phyloP scores from a whole-genome alignment of 2,113 vertebrate genomes.

The Euleptes europaea region DNA sequence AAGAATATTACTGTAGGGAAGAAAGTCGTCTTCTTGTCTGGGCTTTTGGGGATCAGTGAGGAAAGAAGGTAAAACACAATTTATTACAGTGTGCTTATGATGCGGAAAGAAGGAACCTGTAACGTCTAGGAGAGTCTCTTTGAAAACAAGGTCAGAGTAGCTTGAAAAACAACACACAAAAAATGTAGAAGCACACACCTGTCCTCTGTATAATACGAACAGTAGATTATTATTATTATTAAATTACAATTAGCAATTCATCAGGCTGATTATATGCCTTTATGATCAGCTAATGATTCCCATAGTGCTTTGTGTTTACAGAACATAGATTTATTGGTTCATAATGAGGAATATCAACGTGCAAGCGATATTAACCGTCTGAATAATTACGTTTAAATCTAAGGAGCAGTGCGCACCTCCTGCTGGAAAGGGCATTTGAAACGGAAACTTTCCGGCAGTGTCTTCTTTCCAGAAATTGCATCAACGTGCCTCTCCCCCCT shows the following conservation, averaged over 20 bases:
- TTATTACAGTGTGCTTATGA: not conserved
- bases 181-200: constrained; percentile 17
- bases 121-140: constrained; percentile 22
- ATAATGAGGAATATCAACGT: constrained; percentile 48
- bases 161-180: constrained; percentile 5
- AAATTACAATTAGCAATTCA: constrained; percentile 57
- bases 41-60: not conserved
- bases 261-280: constrained; percentile 47
- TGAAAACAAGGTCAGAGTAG: constrained; percentile 20
- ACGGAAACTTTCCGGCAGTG: not conserved
- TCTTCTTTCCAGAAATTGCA: not conserved
- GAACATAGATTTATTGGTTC: constrained; percentile 55
- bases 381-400: constrained; percentile 8
- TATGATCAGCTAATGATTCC: constrained; percentile 51
- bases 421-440: not conserved
- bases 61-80: not conserved
- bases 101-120: constrained; percentile 5
- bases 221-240: constrained; percentile 31
- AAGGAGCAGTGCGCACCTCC: constrained; percentile 11
- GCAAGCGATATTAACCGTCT: constrained; percentile 36
- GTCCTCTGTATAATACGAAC: constrained; percentile 48
- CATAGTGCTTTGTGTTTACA: constrained; percentile 36
- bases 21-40: not conserved
- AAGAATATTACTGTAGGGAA: not conserved
- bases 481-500: too few relatives aligned